Conservation (phyloP, 2,797 vertebrate genomes). For the Amniataba percoides region DNA sequence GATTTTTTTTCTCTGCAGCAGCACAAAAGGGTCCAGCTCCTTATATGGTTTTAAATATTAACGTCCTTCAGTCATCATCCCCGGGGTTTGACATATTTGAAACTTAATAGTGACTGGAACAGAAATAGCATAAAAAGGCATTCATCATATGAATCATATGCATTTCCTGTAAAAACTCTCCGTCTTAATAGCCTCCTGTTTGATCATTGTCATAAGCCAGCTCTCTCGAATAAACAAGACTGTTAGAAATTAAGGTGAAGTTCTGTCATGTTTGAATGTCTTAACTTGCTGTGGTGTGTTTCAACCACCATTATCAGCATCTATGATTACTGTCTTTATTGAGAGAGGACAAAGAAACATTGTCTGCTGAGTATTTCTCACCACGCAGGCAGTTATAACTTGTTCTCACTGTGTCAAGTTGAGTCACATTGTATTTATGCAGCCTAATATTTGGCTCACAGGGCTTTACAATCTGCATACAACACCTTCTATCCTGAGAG, state of each 20-base stretch:
- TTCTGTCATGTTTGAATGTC: background rate
- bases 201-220: background rate
- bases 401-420: slow-evolving; percentile 1
- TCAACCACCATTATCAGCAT: background rate
- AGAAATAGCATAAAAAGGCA: background rate
- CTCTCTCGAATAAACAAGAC: background rate
- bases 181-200: background rate
- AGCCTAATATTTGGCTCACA: too few species aligned
- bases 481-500: too few species aligned
- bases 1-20: slow-evolving; percentile 13
- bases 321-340: background rate
- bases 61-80: background rate
- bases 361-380: background rate
- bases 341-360: background rate
- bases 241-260: background rate
- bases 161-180: slow-evolving; percentile 11
- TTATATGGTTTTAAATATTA: slow-evolving; percentile 30
- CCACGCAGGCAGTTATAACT: background rate
- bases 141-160: background rate
- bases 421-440: too few species aligned
- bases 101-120: background rate
- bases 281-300: background rate
- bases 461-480: too few species aligned
- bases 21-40: slow-evolving; percentile 12
- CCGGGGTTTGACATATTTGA: slow-evolving; percentile 6